Conservation (phyloP, 2,113 vertebrate species). For the Edolisoma coerulescens region DNA sequence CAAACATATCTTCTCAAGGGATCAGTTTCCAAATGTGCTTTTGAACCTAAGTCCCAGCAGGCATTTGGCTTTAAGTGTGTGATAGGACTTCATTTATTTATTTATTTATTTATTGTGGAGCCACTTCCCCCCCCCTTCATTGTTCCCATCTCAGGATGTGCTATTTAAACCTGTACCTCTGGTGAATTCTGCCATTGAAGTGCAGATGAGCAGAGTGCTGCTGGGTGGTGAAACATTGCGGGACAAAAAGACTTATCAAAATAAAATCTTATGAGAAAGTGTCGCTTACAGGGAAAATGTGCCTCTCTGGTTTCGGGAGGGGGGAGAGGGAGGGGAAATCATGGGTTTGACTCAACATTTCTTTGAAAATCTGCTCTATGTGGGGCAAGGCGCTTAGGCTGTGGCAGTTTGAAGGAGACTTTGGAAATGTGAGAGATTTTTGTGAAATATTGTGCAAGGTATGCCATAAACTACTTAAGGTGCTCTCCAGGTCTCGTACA, state of each 20-base stretch:
- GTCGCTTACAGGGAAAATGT: background rate
- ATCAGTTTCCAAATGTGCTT: constrained; percentile 38
- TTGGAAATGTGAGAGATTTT: background rate
- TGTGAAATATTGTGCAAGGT: background rate
- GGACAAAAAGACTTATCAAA: constrained; percentile 33
- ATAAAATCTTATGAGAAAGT: background rate
- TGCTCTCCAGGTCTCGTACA: background rate
- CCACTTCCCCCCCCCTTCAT: background rate
- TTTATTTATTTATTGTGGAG: constrained; percentile 1
- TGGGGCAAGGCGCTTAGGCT: background rate
- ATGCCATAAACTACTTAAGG: background rate
- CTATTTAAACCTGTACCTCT: background rate
- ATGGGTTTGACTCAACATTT: background rate
- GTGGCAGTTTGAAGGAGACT: background rate
- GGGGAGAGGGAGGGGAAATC: background rate
- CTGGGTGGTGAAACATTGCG: background rate
- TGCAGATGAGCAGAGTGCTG: background rate
- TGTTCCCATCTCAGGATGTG: background rate
- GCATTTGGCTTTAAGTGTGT: constrained; percentile 10
- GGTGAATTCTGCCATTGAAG: background rate
- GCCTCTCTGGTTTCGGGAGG: background rate
- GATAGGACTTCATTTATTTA: constrained; percentile 1
- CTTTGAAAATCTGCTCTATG: background rate
- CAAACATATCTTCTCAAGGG: constrained; percentile 45
- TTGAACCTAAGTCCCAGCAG: constrained; percentile 64